Conservation (phyloP, 2,888 invertebrate species). For the Rhimphoctona megacephalus region DNA sequence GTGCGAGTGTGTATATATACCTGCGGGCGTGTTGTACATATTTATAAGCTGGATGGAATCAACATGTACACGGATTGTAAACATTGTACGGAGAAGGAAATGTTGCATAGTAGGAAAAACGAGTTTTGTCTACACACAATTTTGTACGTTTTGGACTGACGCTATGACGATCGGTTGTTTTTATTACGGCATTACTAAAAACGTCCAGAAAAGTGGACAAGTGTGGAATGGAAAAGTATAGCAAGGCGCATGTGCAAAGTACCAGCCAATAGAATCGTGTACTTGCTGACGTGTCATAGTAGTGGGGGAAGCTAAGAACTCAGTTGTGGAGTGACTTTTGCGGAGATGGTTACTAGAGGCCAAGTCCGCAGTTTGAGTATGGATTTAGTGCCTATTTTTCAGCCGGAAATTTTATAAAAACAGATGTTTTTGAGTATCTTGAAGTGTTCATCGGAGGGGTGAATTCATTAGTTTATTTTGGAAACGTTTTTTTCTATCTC, state of each 20-base stretch:
- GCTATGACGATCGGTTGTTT: not conserved
- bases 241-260: slow-evolving; percentile 1
- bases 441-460: not conserved
- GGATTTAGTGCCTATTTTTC: not conserved
- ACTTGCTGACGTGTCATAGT: not conserved
- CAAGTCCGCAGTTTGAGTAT: not conserved
- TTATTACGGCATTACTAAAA: not conserved
- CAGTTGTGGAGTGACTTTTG: slow-evolving; percentile 2
- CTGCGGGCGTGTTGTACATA: slow-evolving; percentile 63
- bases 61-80: slow-evolving; percentile 55
- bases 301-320: slow-evolving; percentile 35
- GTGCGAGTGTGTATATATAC: slow-evolving; percentile 33
- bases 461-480: not conserved
- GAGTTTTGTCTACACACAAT: slow-evolving; percentile 53
- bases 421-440: not conserved
- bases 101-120: slow-evolving; percentile 56
- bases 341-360: slow-evolving; percentile 14
- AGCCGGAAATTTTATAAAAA: not conserved
- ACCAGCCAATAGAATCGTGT: slow-evolving; percentile 5
- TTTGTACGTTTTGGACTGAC: slow-evolving; percentile 30
- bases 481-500: not conserved
- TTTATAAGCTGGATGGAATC: slow-evolving; percentile 64
- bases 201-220: not conserved
- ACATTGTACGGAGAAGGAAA: slow-evolving; percentile 35
- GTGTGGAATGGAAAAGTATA: not conserved